phyloP scores from a whole-genome alignment of 1,140 invertebrate species.

The Trichogramma pretiosum region DNA sequence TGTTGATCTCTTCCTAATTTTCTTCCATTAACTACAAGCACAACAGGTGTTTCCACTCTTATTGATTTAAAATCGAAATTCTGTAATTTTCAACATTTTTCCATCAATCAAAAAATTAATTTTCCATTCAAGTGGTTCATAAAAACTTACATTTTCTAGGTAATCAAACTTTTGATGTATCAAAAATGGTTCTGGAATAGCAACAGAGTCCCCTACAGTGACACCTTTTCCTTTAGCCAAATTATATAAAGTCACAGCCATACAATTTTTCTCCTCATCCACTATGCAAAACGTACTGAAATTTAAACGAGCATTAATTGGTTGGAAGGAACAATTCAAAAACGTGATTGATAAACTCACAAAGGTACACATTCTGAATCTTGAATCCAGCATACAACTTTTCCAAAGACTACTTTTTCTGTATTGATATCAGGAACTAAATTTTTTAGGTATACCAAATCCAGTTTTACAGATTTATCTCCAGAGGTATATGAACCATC shows the following conservation, averaged over 20 bases:
- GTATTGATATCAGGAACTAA: constrained; percentile 53
- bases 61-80: constrained; percentile 62
- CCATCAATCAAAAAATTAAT: background rate
- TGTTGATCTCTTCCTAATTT: constrained; percentile 61
- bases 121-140: background rate
- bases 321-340: too few species aligned
- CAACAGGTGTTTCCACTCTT: constrained; percentile 65
- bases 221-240: constrained; percentile 70
- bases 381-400: constrained; percentile 72
- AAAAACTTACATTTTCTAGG: constrained; percentile 49
- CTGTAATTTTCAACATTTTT: constrained; percentile 42
- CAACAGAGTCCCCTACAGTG: constrained; percentile 75
- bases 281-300: constrained; percentile 73
- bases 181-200: constrained; percentile 69
- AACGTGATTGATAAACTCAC: constrained; percentile 45
- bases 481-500: constrained; percentile 50
- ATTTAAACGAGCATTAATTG: constrained; percentile 28
- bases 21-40: constrained; percentile 67
- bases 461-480: constrained; percentile 48
- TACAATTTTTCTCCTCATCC: constrained; percentile 61
- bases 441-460: constrained; percentile 42
- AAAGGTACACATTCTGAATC: constrained; percentile 69
- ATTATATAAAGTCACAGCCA: constrained; percentile 75
- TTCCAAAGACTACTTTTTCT: constrained; percentile 64
- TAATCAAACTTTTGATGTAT: constrained; percentile 53